These are phyloP conservation scores for Clinocottus analis DNA, from an alignment of 2,113 vertebrate species.

Conservation along the genomic window DNA sequence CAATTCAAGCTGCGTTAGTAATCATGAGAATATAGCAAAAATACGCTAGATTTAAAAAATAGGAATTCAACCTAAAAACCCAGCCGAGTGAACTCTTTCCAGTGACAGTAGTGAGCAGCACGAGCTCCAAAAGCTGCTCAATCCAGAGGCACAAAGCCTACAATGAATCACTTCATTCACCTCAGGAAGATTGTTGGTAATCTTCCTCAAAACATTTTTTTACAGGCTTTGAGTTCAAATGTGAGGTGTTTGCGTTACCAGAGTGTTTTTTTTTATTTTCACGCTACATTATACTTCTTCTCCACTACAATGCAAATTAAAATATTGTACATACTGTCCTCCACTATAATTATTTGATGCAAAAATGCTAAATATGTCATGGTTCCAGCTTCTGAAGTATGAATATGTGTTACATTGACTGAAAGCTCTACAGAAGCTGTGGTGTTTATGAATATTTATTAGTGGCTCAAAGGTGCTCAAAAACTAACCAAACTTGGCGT, in stretches of 20 bases:
- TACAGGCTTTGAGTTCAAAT: no score
- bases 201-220: no score
- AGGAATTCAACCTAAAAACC: neutral
- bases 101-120: neutral
- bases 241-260: neutral
- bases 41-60: neutral
- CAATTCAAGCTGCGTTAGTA: neutral
- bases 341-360: neutral
- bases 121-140: neutral
- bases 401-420: neutral
- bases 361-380: no score
- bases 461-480: neutral
- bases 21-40: neutral
- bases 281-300: neutral
- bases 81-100: neutral
- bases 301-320: neutral
- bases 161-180: no score
- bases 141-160: no score
- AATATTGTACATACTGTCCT: neutral
- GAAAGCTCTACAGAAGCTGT: neutral
- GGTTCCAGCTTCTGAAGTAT: no score
- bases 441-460: neutral
- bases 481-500: neutral
- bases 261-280: neutral
- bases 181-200: no score